A percentile compares a stretch with the other conserved stretches of the same genome.
These are phyloP conservation scores for Pseudomyrmex gracilis DNA, from an alignment of 1,140 invertebrate species.

Conservation along the genomic window DNA sequence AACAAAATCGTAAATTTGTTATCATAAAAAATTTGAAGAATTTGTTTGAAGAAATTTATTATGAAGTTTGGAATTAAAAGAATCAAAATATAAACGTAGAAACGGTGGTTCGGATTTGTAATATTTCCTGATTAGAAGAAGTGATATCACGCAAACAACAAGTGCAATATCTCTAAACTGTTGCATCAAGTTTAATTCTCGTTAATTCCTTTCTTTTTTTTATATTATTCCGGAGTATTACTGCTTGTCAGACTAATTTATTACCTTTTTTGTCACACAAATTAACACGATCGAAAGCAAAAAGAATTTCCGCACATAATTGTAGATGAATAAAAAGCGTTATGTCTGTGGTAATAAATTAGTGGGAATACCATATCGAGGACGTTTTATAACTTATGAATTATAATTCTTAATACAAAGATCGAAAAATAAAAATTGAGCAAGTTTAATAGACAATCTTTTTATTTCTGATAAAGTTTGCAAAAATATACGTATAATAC, in stretches of 20 bases:
- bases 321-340: no score
- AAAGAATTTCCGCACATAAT: background rate
- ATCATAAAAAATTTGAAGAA: background rate
- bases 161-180: slow-evolving; percentile 65
- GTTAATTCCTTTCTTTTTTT: slow-evolving; percentile 51
- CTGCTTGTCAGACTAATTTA: slow-evolving; percentile 60
- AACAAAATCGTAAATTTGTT: background rate
- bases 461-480: slow-evolving; percentile 65
- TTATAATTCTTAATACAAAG: background rate
- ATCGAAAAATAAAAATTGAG: background rate
- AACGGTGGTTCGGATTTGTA: background rate
- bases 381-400: background rate
- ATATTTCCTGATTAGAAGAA: background rate
- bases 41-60: background rate
- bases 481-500: slow-evolving; percentile 76
- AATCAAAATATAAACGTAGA: slow-evolving; percentile 1
- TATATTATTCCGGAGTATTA: slow-evolving; percentile 10
- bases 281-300: background rate
- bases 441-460: slow-evolving; percentile 50
- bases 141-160: slow-evolving; percentile 40
- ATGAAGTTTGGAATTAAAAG: background rate
- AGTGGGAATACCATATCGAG: slow-evolving; percentile 1
- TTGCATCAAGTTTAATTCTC: slow-evolving; percentile 74
- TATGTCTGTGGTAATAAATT: background rate
- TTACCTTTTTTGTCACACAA: slow-evolving; percentile 37